Base-by-base conservation (phyloP, 2,113 vertebrate species). In the Oostethus manadensis region DNA sequence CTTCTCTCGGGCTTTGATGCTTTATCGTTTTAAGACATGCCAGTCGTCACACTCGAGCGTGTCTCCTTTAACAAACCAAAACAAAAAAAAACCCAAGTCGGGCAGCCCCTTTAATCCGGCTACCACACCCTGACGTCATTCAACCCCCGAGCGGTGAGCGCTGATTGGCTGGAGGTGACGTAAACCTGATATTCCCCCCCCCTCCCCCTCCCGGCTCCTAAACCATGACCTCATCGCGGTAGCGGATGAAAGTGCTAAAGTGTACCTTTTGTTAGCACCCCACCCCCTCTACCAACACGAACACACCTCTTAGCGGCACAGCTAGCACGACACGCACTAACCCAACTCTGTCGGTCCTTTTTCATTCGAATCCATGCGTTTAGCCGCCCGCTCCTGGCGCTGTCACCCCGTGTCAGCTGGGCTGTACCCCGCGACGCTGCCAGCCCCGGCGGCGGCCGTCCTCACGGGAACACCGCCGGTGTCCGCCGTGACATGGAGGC, bases 111-210 rank as follows among this genome's bases (percentile, higher is more conserved):
- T 88, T 89, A 90, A 90, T 88, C 83, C 61, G 22, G 49, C 70
- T 86, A 77, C 86, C 87, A 83, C 70, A 66, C 70, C 46, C 76
- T 92, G 89, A 95, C 93, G 93, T 94, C 90, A 93, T 71, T 88
- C 64, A 86, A 64, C 82, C 88, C 84, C 64, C 67, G 84, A 90
- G 87, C 87, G 66, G 63, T 69, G 70, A 53, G 56, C 83, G 86
- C 88, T 91, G 90, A 96, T 96, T 95, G 94, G 94, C 88, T 94
- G 79, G 43, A 61, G 87, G 80, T 96, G 93, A 96, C 93, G 93
- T 95, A 90, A 94, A 86, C 86, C 67, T 58, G 44, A 51, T 62
- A 58, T 70, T 73, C 77, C 82, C 48, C 83, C 35, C 80, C 38
- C 51, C 38, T 15, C 56, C 53, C 66, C 47, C 57, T 81, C 59